Conservation (phyloP, 2,797 vertebrate species). For the Alauda arvensis region DNA sequence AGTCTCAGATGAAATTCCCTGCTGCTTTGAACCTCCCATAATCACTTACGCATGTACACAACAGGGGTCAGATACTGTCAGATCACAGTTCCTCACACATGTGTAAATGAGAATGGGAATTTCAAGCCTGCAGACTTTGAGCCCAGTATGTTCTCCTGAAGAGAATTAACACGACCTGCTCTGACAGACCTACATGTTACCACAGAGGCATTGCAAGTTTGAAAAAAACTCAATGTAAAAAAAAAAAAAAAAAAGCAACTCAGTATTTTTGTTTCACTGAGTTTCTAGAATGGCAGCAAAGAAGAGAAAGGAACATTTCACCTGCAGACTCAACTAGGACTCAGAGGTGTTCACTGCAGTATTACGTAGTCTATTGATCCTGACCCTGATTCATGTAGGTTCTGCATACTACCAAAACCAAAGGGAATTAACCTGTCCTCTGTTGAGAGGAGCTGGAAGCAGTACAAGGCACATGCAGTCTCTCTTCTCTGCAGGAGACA, state of each 20-base stretch:
- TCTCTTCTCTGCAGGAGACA: background rate
- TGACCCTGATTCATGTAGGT: background rate
- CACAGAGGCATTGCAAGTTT: background rate
- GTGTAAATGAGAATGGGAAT: background rate
- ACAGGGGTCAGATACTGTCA: background rate
- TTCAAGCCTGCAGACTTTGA: background rate
- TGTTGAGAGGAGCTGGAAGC: background rate
- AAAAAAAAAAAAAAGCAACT: background rate
- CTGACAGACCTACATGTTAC: background rate
- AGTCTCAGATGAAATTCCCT: background rate
- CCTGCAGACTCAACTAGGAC: background rate
- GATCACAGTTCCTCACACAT: background rate
- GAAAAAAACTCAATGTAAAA: fast-evolving
- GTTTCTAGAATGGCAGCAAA: background rate
- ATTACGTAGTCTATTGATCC: background rate
- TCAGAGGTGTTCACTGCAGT: background rate
- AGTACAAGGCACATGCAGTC: background rate
- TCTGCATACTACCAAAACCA: background rate
- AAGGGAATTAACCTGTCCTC: background rate
- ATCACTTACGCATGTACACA: background rate
- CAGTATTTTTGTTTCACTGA: background rate
- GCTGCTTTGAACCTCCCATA: background rate
- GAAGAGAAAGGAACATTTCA: background rate
- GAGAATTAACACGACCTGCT: background rate
- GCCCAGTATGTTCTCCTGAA: background rate